Percentiles rank a stretch among this genome's conserved stretches.
Evolutionary conservation across 2,113 vertebrate genomes (phyloP).

Genomic region (Campylomormyrus numenius): DNA sequence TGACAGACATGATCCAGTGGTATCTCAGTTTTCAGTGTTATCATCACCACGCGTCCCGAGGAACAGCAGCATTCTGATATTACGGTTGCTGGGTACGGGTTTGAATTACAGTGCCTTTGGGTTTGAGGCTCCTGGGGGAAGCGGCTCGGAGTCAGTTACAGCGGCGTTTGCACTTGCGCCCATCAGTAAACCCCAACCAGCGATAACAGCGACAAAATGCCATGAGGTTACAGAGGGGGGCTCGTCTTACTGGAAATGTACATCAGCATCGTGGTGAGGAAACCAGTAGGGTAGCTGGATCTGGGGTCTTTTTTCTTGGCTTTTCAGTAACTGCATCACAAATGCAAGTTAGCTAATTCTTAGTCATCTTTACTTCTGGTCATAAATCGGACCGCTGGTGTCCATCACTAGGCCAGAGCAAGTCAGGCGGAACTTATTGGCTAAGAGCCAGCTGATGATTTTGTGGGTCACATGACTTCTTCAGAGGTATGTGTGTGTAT

Average conservation of each 20-base stretch:
- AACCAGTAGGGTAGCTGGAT: not conserved
- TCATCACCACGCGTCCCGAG: not conserved
- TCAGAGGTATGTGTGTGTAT: not conserved
- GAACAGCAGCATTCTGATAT: not conserved
- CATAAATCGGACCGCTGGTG: not conserved
- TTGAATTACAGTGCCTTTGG: not conserved
- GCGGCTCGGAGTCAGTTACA: not conserved
- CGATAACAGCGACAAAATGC: not conserved
- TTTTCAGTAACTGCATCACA: not conserved
- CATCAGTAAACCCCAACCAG: not conserved
- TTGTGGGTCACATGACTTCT: not conserved
- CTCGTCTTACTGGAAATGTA: not conserved
- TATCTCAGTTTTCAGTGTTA: not conserved
- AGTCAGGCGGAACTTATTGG: not conserved
- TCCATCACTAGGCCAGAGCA: not conserved
- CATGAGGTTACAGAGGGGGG: not conserved
- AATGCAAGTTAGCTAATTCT: not conserved
- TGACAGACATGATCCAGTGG: not conserved
- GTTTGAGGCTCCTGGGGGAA: not conserved
- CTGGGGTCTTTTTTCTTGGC: not conserved
- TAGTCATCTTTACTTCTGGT: not conserved
- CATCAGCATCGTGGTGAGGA: not conserved
- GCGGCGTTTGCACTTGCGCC: not conserved
- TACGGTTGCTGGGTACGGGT: not conserved
- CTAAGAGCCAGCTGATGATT: not conserved